Base-by-base conservation (phyloP, 2,888 invertebrate species). In the Augochlorella aurata region DNA sequence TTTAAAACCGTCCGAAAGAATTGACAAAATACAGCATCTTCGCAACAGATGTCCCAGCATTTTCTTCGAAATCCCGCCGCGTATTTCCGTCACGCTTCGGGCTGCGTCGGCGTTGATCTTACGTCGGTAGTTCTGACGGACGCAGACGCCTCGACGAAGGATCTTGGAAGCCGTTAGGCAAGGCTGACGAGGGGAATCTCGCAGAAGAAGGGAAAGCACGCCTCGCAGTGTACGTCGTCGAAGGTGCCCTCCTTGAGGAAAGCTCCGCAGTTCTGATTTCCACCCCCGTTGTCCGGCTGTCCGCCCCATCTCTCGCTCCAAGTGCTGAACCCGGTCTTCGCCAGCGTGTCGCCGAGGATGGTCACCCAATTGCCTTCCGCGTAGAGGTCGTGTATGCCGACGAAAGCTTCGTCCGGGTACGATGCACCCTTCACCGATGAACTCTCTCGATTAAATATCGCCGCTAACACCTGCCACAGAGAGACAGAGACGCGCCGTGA, bases 241-340 rank as follows among this genome's bases (percentile, higher is more conserved):
- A 93, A 85, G 52, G 88, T 89, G 18, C 93, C 93, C 18, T 91
- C 90, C 73, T 89, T 92, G 58, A 91, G 77, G 49, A 93, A 82
- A 49, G 89, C 90, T 21, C 92, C 93, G 44, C 93, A 85, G 76
- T 83, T 45, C 61, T 85, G 80, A 45, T 21, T 49, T 47, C 91
- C 90, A 29, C 90, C 90, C 54, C 91, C 91, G 78, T 93, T 92
- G 82, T 92, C 72, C 58, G 63, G 72, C 47, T 73, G 92, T 71
- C 91, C 91, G 49, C 90, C 90, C 91, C 91, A 92, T 84, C 91
- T 90, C 77, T 92, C 89, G 81, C 90, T 90, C 93, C 93, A 93
- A 69, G 82, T 88, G 18, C 88, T 90, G 83, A 91, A 93, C 79
- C 93, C 93, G 24, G 90, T 90, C 84, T 90, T 93, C 77, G 88